A percentile compares a stretch with the other conserved stretches of the same genome.
These are phyloP conservation scores for Enteromius unitaeniatus DNA, from an alignment of 2,797 vertebrate genomes.

Conservation along the genomic window DNA sequence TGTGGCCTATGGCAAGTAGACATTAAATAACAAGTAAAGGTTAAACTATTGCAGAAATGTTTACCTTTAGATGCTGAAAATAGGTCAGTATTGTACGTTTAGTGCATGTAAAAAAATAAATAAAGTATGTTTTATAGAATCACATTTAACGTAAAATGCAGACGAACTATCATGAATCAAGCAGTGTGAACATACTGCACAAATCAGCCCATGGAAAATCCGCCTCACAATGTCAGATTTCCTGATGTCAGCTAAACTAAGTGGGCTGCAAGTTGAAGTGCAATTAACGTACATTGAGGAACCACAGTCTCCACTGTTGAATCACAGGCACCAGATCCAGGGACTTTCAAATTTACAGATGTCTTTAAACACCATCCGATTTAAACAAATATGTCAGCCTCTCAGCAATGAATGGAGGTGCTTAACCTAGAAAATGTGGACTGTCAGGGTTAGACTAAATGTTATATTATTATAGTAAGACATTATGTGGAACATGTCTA, in stretches of 20 bases:
- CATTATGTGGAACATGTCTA: constrained; percentile 4
- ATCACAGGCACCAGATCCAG: neutral
- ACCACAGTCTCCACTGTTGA: neutral
- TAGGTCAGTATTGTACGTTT: no score
- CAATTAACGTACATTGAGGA: neutral
- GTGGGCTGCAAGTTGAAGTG: neutral
- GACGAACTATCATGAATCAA: no score
- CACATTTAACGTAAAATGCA: no score
- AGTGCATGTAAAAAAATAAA: no score
- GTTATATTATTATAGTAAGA: neutral
- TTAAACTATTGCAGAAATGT: no score
- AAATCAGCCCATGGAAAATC: neutral
- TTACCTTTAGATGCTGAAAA: no score
- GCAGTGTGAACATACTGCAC: neutral
- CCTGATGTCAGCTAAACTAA: neutral
- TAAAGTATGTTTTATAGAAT: no score
- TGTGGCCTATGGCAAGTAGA: no score
- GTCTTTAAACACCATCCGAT: neutral
- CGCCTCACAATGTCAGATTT: neutral
- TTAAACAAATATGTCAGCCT: neutral
- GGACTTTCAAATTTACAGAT: neutral
- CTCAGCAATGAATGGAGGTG: neutral
- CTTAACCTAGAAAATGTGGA: constrained; percentile 7
- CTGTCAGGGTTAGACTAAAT: neutral
- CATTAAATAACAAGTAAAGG: no score